Conservation (phyloP, 2,888 invertebrate species). For the Maniola hyperantus region DNA sequence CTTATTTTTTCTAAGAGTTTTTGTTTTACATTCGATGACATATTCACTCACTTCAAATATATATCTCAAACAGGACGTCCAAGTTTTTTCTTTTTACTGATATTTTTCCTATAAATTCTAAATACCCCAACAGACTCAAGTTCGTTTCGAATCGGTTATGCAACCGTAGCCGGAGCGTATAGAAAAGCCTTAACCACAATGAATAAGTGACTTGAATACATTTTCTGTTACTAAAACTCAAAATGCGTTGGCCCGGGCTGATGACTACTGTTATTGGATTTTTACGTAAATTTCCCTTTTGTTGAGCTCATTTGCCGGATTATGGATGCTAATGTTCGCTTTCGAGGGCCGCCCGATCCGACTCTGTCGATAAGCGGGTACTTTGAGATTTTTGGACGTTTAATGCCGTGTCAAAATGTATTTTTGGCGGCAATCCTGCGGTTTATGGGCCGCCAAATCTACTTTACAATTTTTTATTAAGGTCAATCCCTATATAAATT, state of each 20-base stretch:
- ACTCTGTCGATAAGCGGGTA: conserved; percentile 55
- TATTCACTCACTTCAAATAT: too few species aligned
- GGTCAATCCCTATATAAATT: conserved; percentile 40
- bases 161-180: not conserved
- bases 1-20: too few species aligned
- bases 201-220: conserved; percentile 37
- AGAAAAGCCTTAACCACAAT: not conserved
- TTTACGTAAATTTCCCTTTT: conserved; percentile 66
- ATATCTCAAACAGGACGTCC: too few species aligned
- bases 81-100: too few species aligned
- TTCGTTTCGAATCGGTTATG: not conserved
- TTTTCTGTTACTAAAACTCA: conserved; percentile 40
- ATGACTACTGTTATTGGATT: conserved; percentile 58
- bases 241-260: conserved; percentile 44
- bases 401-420: conserved; percentile 42
- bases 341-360: conserved; percentile 52
- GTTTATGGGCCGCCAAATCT: conserved; percentile 49
- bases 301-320: conserved; percentile 64
- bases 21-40: too few species aligned
- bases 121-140: too few species aligned
- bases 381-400: conserved; percentile 43
- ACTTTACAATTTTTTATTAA: conserved; percentile 49
- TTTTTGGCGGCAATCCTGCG: conserved; percentile 49
- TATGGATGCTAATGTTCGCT: conserved; percentile 60
- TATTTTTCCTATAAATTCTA: too few species aligned